These are phyloP conservation scores for Rhinophrynus dorsalis DNA, from an alignment of 2,797 vertebrate species.

Conservation along the genomic window DNA sequence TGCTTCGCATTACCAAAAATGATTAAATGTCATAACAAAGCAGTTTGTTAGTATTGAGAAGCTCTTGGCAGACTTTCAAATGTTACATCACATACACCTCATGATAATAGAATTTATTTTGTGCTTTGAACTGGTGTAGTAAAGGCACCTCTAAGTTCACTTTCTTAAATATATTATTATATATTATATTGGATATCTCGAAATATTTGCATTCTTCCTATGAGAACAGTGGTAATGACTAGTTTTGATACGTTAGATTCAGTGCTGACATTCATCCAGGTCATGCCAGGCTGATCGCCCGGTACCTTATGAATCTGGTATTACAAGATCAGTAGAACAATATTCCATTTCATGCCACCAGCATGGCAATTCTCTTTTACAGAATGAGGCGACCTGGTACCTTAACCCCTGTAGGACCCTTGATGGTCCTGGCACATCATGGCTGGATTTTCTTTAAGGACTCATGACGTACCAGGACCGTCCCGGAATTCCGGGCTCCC, in stretches of 20 bases:
- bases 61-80: conserved; percentile 22
- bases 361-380: no score
- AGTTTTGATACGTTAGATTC: not conserved
- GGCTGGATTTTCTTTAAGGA: no score
- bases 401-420: no score
- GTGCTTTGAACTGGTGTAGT: conserved; percentile 4
- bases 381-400: no score
- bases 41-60: not conserved
- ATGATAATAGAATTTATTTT: not conserved
- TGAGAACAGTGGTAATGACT: no score
- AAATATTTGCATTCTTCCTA: not conserved
- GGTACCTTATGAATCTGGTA: no score
- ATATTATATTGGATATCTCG: not conserved
- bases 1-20: conserved; percentile 33
- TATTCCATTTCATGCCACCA: no score
- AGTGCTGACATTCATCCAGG: not conserved
- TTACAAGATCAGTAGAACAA: no score
- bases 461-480: no score
- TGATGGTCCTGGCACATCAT: no score
- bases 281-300: not conserved
- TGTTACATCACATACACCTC: conserved; percentile 12
- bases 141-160: not conserved
- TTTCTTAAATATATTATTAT: not conserved
- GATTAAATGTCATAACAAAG: conserved; percentile 36
- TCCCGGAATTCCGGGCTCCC: no score